Percentiles rank a stretch among this genome's conserved stretches.
Conservation (phyloP, 2,888 invertebrate species). For the Catocala nupta region DNA sequence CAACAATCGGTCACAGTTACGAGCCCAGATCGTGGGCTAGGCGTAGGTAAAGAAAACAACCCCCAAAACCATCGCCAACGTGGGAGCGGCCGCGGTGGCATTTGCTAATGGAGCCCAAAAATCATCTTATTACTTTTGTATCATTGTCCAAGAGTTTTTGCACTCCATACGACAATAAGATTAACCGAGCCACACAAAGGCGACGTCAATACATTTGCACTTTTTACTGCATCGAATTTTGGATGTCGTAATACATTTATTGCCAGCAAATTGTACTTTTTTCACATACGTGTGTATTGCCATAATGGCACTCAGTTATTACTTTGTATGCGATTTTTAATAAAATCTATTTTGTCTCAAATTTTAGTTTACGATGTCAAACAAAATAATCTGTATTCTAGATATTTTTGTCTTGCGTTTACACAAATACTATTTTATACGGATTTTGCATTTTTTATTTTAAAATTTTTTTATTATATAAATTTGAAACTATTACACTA, state of each 20-base stretch:
- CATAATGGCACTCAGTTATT: too few relatives aligned
- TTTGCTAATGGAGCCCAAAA: conserved; percentile 76
- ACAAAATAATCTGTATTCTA: too few relatives aligned
- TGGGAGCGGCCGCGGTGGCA: conserved; percentile 80
- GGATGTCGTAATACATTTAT: conserved; percentile 37
- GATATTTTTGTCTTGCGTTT: too few relatives aligned
- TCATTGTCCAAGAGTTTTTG: conserved; percentile 75
- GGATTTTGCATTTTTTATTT: too few relatives aligned
- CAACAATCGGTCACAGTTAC: conserved; percentile 42
- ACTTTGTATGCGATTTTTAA: too few relatives aligned
- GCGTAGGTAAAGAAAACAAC: conserved; percentile 63
- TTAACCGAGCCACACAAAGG: conserved; percentile 52
- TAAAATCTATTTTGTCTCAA: too few relatives aligned
- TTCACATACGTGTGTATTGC: conserved; percentile 1
- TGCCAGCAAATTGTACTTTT: conserved; percentile 33
- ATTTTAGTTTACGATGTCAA: too few relatives aligned
- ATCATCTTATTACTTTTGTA: conserved; percentile 82
- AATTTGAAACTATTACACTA: too few relatives aligned
- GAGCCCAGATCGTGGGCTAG: conserved; percentile 44
- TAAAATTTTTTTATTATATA: too few relatives aligned
- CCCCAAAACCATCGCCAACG: conserved; percentile 71
- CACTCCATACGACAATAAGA: conserved; percentile 58
- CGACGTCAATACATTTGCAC: conserved; percentile 57
- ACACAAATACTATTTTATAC: too few relatives aligned
- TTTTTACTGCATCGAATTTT: conserved; percentile 59